Evolutionary conservation across 2,797 vertebrate genomes (phyloP).

Genomic region (Eremophila alpestris): DNA sequence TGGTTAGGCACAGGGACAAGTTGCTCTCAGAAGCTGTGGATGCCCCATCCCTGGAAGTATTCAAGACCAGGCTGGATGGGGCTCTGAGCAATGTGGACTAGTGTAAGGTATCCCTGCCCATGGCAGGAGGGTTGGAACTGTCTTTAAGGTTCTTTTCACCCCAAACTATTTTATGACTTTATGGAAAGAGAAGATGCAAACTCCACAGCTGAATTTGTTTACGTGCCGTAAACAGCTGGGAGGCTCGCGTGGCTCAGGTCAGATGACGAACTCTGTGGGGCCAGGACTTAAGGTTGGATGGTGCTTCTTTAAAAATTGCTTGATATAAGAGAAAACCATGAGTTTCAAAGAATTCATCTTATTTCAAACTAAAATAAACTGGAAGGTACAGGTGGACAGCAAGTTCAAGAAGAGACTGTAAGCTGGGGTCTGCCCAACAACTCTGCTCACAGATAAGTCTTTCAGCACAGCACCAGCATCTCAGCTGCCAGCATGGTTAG

Average conservation of each 20-base stretch:
- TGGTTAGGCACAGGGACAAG: background rate
- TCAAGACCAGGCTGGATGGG: background rate
- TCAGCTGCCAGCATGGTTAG: background rate
- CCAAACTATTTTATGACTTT: background rate
- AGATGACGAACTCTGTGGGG: accelerated
- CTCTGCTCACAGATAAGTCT: background rate
- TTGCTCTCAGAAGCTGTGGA: background rate
- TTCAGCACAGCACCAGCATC: background rate
- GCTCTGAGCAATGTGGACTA: background rate
- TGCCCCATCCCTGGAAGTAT: background rate
- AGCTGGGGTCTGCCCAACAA: background rate
- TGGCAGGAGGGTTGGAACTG: background rate
- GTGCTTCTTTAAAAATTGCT: background rate
- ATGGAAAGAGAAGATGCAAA: background rate
- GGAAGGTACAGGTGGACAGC: background rate
- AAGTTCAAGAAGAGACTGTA: background rate
- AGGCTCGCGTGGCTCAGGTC: accelerated
- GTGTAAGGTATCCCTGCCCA: background rate
- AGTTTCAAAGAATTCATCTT: background rate
- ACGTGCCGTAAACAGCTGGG: background rate
- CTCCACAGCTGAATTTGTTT: background rate
- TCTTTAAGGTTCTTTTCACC: background rate
- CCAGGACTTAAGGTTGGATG: background rate
- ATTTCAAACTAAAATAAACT: background rate
- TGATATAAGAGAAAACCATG: background rate